These are phyloP conservation scores for Brachyptera putata DNA, from an alignment of 2,888 invertebrate species.

Conservation along the genomic window DNA sequence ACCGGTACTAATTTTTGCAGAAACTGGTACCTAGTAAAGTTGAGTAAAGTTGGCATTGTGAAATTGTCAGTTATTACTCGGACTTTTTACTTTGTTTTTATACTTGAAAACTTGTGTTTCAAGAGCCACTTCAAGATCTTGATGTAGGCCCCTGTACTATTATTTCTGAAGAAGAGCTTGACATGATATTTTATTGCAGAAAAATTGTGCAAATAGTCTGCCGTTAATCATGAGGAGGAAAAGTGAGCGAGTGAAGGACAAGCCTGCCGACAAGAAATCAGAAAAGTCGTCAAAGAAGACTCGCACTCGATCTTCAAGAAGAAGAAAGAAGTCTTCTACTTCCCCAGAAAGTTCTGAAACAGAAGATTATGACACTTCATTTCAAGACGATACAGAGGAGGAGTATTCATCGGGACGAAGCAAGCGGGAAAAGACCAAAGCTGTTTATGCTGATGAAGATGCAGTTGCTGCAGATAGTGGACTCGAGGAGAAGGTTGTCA, in stretches of 20 bases:
- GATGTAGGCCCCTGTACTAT: too few species aligned
- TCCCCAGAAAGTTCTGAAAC: constrained; percentile 49
- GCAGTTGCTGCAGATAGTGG: background rate
- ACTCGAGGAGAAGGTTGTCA: constrained; percentile 3
- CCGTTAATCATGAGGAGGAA: constrained; percentile 48
- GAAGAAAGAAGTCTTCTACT: constrained; percentile 54
- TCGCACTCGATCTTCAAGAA: constrained; percentile 47
- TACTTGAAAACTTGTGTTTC: too few species aligned
- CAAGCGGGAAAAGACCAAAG: constrained; percentile 36
- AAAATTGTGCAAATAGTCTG: too few species aligned
- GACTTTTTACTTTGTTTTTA: too few species aligned
- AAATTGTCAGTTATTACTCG: too few species aligned
- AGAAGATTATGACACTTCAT: constrained; percentile 40
- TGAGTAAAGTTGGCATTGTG: too few species aligned
- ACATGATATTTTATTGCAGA: too few species aligned
- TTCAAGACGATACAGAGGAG: constrained; percentile 23
- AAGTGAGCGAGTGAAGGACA: constrained; percentile 66
- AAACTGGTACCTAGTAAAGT: too few species aligned
- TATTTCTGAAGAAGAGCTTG: too few species aligned
- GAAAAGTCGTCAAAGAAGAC: constrained; percentile 38
- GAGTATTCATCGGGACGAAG: background rate
- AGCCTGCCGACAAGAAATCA: constrained; percentile 59
- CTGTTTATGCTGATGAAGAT: constrained; percentile 26
- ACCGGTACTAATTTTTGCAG: too few species aligned
- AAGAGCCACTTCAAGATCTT: too few species aligned